Evolutionary conservation across 2,113 vertebrate genomes (phyloP).

Genomic region (Coryphaenoides rupestris): DNA sequence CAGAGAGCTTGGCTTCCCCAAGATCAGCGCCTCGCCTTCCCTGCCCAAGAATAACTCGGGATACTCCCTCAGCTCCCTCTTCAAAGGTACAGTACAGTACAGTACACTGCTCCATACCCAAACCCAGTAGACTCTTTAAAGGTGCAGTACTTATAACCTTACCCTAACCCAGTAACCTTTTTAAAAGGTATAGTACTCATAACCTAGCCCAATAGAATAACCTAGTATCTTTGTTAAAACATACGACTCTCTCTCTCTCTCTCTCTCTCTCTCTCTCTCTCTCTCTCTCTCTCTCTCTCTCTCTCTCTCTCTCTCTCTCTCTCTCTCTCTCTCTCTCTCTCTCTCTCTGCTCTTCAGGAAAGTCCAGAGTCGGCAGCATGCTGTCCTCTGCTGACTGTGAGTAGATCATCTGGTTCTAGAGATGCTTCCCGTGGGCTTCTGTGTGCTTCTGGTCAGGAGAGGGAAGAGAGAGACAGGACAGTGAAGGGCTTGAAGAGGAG

Average conservation of each 20-base stretch:
- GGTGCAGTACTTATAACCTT: too few relatives aligned
- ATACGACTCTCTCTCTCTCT: not conserved
- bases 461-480: too few relatives aligned
- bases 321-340: not conserved
- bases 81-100: constrained; percentile 79
- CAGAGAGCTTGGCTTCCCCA: constrained; percentile 74
- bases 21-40: constrained; percentile 60
- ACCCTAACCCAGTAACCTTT: too few relatives aligned
- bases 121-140: too few relatives aligned
- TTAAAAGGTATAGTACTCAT: too few relatives aligned
- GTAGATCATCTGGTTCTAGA: constrained; percentile 20
- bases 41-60: constrained; percentile 80
- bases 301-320: not conserved
- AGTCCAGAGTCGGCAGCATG: constrained; percentile 77
- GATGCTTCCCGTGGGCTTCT: not conserved
- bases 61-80: constrained; percentile 88
- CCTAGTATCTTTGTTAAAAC: too few relatives aligned
- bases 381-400: constrained; percentile 85
- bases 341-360: constrained; percentile 67
- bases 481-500: too few relatives aligned
- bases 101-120: too few relatives aligned
- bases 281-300: not conserved
- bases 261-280: not conserved
- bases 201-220: not conserved
- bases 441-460: not conserved